Evolutionary conservation across 2,797 vertebrate genomes (phyloP), one percentile per base, ranked within the genome.

Genomic region (Salmo trutta): DNA sequence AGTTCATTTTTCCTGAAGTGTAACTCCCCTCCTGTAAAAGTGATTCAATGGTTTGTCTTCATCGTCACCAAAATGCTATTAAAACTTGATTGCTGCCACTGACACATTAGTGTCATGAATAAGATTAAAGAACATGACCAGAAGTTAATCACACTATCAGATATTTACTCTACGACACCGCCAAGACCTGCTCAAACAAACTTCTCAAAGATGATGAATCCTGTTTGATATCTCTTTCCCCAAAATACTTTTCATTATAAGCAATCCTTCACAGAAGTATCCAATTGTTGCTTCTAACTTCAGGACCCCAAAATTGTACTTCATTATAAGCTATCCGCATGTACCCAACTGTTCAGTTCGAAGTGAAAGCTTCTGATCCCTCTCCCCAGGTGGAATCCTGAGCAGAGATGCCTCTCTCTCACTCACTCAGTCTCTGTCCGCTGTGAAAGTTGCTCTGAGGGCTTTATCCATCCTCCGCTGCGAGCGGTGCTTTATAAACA

Each of bases 401-500:
- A 70, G 69, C 80, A 83, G 78, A 85, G 66, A 83, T 62, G 27
- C 24, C 7, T 14, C 80, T 15, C 27, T 65, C 76, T 59, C 56
- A 21, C 41, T 62, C 83, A 74, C 70, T 77, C 77, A 73, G 80
- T 84, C 24, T 83, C 87, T 86, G 83, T 89, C 86, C 24, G 41
- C 53, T 68, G 65, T 62, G 21, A 83, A 78, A 80, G 83, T 84
- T 86, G 74, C 83, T 76, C 81, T 74, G 52, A 85, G n/a, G 68
- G 77, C 77, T 86, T 81, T 73, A 73, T 86, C 77, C 78, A 79
- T 71, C 19, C 84, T 88, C 88, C 80, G 85, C 90, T 79, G 84
- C 89, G 85, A 90, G 66, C 71, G 79, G 71, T 7, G 82, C 84
- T 88, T 81, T 74, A 84, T 87, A 88, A 90, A 87, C 90, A 90